Percentiles rank a stretch among this genome's conserved stretches.
These are phyloP conservation scores for Ataeniobius toweri DNA, from an alignment of 2,797 vertebrate genomes.

Conservation along the genomic window DNA sequence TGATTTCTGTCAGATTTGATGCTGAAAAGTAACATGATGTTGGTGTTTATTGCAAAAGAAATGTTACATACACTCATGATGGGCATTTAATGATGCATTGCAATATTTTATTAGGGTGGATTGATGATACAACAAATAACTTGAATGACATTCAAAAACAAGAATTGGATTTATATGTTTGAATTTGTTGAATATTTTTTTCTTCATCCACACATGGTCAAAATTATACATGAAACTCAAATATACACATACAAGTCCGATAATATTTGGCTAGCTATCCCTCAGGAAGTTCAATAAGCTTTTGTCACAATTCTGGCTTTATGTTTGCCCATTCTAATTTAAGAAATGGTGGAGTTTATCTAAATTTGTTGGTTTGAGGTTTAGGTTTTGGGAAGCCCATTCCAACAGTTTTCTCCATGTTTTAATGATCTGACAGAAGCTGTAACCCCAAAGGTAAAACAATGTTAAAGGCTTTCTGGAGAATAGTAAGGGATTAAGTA, in stretches of 20 bases:
- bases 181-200: background rate
- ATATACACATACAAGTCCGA: background rate
- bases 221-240: background rate
- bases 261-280: background rate
- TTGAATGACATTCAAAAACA: background rate
- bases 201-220: background rate
- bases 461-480: too few relatives aligned
- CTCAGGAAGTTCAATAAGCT: background rate
- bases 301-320: background rate
- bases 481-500: too few relatives aligned
- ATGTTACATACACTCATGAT: background rate
- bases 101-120: background rate
- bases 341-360: background rate
- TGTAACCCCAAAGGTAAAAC: background rate
- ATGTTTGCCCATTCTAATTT: background rate
- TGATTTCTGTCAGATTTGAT: constrained; percentile 33
- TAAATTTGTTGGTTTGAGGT: background rate
- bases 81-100: background rate
- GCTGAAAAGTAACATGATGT: constrained; percentile 6
- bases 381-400: background rate
- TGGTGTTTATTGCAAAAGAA: too few relatives aligned
- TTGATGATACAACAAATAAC: background rate
- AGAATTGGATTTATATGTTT: background rate
- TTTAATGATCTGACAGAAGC: background rate
- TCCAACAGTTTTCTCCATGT: background rate